Percentiles rank a stretch among this genome's conserved stretches.
Conservation (phyloP, 2,113 vertebrate species). For the Albula goreensis region DNA sequence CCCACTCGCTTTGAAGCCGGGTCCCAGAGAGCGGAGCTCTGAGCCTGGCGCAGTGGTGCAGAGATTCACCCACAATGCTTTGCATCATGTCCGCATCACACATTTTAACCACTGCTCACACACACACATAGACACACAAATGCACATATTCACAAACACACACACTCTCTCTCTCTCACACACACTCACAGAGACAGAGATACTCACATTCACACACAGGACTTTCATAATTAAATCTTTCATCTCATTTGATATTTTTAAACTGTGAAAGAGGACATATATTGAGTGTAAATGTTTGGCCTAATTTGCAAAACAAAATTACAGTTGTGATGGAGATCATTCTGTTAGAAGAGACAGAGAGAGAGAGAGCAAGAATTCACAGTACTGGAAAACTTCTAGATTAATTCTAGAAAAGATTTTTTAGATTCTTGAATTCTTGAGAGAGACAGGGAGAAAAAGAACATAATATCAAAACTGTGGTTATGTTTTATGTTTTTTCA, state of each 20-base stretch:
- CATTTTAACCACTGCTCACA: not conserved
- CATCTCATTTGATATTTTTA: not conserved
- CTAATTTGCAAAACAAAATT: not conserved
- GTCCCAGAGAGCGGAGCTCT: not conserved
- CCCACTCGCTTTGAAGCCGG: too few relatives aligned
- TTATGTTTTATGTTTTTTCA: too few relatives aligned
- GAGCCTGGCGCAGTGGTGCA: too few relatives aligned
- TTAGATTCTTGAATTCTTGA: too few relatives aligned
- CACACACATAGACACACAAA: not conserved
- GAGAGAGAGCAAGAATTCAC: not conserved
- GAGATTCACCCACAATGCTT: too few relatives aligned
- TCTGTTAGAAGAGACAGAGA: not conserved
- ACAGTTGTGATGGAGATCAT: not conserved
- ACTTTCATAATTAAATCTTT: not conserved
- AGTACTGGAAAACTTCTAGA: too few relatives aligned
- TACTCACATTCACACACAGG: not conserved
- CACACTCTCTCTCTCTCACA: not conserved
- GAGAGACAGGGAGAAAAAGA: too few relatives aligned
- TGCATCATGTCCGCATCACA: not conserved
- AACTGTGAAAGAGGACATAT: not conserved
- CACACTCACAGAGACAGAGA: not conserved
- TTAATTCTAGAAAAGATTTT: too few relatives aligned
- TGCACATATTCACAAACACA: conserved; percentile 12
- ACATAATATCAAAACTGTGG: too few relatives aligned
- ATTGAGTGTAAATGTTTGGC: not conserved